These are phyloP conservation scores for Acrobasis suavella DNA, from an alignment of 2,888 invertebrate species.

Conservation along the genomic window DNA sequence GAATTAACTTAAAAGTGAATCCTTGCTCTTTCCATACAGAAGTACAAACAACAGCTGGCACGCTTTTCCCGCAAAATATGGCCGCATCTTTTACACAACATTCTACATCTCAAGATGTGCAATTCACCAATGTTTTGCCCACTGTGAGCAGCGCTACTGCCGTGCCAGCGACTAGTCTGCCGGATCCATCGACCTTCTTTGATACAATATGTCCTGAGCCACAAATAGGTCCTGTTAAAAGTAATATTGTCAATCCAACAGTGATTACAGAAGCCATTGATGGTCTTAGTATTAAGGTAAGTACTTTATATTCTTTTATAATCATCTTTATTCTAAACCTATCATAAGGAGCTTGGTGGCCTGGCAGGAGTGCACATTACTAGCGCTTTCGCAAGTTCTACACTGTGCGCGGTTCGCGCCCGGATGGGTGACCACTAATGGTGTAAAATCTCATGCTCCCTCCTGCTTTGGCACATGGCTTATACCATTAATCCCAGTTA, in stretches of 20 bases:
- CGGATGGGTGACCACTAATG: too few relatives aligned
- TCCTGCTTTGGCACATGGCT: too few relatives aligned
- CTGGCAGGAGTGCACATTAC: too few relatives aligned
- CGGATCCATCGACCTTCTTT: slow-evolving; percentile 78
- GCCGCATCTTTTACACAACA: slow-evolving; percentile 57
- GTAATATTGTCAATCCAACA: slow-evolving; percentile 47
- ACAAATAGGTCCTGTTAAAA: slow-evolving; percentile 53
- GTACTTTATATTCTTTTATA: slow-evolving; percentile 4
- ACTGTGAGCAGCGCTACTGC: slow-evolving; percentile 63
- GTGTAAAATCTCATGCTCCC: too few relatives aligned
- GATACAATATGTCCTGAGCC: slow-evolving; percentile 75
- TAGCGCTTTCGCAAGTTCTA: too few relatives aligned
- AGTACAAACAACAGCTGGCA: slow-evolving; percentile 3
- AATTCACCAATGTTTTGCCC: slow-evolving; percentile 60
- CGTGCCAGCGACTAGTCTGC: slow-evolving; percentile 65
- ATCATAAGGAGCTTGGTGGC: too few relatives aligned
- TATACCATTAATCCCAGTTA: too few relatives aligned
- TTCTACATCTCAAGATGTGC: slow-evolving; percentile 54
- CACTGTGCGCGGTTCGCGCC: too few relatives aligned
- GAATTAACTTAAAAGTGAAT: background rate
- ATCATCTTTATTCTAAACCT: background rate
- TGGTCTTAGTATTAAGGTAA: slow-evolving; percentile 65
- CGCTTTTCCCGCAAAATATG: slow-evolving; percentile 40
- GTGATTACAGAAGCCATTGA: slow-evolving; percentile 66
- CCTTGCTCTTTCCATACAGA: slow-evolving; percentile 1